phyloP scores from a whole-genome alignment of 1,140 invertebrate genomes.

The Drosophila orosa region DNA sequence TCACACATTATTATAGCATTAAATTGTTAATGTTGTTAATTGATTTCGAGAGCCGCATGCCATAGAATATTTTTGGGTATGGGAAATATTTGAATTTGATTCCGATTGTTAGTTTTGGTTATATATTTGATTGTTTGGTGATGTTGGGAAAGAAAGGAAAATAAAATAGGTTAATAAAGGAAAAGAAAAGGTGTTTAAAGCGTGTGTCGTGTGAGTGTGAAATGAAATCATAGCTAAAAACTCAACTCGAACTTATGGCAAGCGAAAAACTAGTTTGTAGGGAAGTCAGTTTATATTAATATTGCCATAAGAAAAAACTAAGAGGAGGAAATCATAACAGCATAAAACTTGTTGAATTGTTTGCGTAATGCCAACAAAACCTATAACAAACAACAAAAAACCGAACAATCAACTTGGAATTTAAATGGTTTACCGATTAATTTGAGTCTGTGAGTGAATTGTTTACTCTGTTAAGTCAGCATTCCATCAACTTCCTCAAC shows the following conservation, averaged over 20 bases:
- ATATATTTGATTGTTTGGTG: not conserved
- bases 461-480: conserved; percentile 32
- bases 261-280: conserved; percentile 25
- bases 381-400: conserved; percentile 49
- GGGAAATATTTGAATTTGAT: conserved; percentile 24
- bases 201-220: conserved; percentile 18
- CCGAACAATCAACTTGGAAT: conserved; percentile 52
- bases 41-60: conserved; percentile 39
- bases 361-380: conserved; percentile 42
- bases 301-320: conserved; percentile 10
- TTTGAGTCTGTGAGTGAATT: conserved; percentile 43
- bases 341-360: conserved; percentile 63
- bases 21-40: conserved; percentile 4
- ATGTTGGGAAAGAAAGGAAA: conserved; percentile 35
- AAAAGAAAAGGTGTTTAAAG: conserved; percentile 15
- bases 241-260: conserved; percentile 5
- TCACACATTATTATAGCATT: conserved; percentile 13
- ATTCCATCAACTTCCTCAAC: conserved; percentile 47
- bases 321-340: conserved; percentile 8
- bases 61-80: conserved; percentile 15
- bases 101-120: conserved; percentile 46
- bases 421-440: conserved; percentile 60
- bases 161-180: conserved; percentile 47
- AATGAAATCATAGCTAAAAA: conserved; percentile 37
- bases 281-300: conserved; percentile 19